Conservation (phyloP, 2,888 invertebrate genomes). For the Andrena haemorrhoa region DNA sequence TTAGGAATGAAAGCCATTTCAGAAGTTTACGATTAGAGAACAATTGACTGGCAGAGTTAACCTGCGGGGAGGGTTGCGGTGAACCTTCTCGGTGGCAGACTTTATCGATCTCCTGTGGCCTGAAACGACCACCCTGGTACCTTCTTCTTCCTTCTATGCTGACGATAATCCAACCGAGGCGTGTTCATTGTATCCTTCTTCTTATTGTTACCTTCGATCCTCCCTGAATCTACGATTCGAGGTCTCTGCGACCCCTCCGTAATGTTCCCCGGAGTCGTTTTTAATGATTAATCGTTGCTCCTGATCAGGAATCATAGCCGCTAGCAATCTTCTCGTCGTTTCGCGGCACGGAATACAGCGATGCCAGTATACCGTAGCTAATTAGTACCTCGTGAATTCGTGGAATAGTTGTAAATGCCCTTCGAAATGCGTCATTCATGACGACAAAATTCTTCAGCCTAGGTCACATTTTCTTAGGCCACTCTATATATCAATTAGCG, state of each 20-base stretch:
- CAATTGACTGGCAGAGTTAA: slow-evolving; percentile 75
- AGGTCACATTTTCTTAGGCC: no score
- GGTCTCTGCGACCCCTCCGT: slow-evolving; percentile 1
- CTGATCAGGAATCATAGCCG: slow-evolving; percentile 27
- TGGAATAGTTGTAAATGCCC: not conserved
- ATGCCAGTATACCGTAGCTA: not conserved
- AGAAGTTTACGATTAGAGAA: slow-evolving; percentile 75
- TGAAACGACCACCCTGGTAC: slow-evolving; percentile 73
- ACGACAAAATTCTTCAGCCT: not conserved
- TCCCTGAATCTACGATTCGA: slow-evolving; percentile 50
- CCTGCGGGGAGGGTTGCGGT: slow-evolving; percentile 64
- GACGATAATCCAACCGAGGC: slow-evolving; percentile 65
- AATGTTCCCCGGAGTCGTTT: slow-evolving; percentile 23
- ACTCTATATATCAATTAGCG: no score
- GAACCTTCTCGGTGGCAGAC: slow-evolving; percentile 73
- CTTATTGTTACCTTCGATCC: slow-evolving; percentile 57
- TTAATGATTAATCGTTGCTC: slow-evolving; percentile 35
- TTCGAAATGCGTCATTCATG: not conserved
- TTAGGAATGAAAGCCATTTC: slow-evolving; percentile 64
- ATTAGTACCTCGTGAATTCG: not conserved
- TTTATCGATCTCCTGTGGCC: slow-evolving; percentile 75
- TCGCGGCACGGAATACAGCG: slow-evolving; percentile 1
- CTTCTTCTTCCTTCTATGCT: slow-evolving; percentile 71
- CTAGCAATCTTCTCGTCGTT: slow-evolving; percentile 7
- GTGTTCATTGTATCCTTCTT: slow-evolving; percentile 61